phyloP scores from a whole-genome alignment of 2,888 invertebrate species.

The Nasonia oneida region DNA sequence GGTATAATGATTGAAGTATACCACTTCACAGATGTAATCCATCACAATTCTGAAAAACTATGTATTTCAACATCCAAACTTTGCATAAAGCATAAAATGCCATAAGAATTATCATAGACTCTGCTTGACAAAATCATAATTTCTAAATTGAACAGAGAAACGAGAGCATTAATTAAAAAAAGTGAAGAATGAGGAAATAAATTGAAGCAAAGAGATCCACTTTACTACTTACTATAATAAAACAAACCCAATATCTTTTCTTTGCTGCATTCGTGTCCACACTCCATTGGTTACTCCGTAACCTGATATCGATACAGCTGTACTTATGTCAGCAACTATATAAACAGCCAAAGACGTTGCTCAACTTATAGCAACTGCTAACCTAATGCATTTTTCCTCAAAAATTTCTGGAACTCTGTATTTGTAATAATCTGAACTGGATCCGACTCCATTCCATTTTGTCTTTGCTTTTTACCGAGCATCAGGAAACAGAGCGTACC shows the following conservation, averaged over 20 bases:
- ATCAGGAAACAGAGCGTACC: too few species aligned
- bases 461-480: too few species aligned
- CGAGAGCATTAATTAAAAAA: not conserved
- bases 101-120: constrained; percentile 97
- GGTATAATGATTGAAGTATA: too few species aligned
- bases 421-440: too few species aligned
- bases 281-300: constrained; percentile 98
- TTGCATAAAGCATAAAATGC: constrained; percentile 92
- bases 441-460: too few species aligned
- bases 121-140: constrained; percentile 92
- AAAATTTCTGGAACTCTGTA: constrained; percentile 82
- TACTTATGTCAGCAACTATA: constrained; percentile 98
- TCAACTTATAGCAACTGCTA: constrained; percentile 90
- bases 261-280: constrained; percentile 96
- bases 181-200: not conserved
- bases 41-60: constrained; percentile 98
- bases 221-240: constrained; percentile 29
- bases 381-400: constrained; percentile 88
- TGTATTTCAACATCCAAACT: constrained; percentile 90
- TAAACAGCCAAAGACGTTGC: constrained; percentile 93
- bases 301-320: constrained; percentile 97
- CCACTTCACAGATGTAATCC: constrained; percentile 95
- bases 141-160: constrained; percentile 78
- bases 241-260: constrained; percentile 88
- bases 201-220: constrained; percentile 55